Conservation (phyloP, 2,888 invertebrate species). For the Drosophila austrosaltans region DNA sequence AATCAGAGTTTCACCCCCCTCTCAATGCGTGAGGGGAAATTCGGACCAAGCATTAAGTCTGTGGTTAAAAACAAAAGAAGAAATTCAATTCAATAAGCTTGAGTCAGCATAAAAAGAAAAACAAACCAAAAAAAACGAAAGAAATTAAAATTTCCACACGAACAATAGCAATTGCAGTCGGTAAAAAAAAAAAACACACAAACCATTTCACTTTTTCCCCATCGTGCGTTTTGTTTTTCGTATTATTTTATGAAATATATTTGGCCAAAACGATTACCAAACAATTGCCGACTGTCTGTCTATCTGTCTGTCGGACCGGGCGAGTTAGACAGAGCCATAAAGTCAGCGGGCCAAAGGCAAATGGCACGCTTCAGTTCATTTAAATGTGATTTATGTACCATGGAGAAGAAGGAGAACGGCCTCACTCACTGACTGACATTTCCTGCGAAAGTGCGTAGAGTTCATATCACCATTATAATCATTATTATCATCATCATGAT, state of each 20-base stretch:
- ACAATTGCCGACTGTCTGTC: constrained; percentile 47
- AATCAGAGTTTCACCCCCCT: background rate
- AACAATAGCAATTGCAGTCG: constrained; percentile 52
- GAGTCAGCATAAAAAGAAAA: constrained; percentile 26
- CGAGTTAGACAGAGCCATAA: constrained; percentile 36
- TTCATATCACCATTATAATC: constrained; percentile 30
- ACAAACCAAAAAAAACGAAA: constrained; percentile 13
- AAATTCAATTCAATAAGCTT: constrained; percentile 59
- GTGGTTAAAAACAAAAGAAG: constrained; percentile 24
- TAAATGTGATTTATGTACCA: constrained; percentile 62
- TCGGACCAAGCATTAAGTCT: constrained; percentile 39
- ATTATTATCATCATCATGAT: constrained; percentile 18
- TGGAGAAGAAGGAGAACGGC: constrained; percentile 14
- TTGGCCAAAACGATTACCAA: constrained; percentile 66
- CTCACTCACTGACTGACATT: constrained; percentile 43
- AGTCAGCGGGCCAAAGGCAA: constrained; percentile 31
- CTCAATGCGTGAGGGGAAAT: constrained; percentile 12
- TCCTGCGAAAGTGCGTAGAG: constrained; percentile 52
- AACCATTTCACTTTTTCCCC: constrained; percentile 36
- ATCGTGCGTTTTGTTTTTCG: constrained; percentile 20
- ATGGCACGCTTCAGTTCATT: constrained; percentile 63
- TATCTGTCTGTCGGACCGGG: constrained; percentile 10
- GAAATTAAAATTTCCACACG: constrained; percentile 21
- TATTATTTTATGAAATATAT: constrained; percentile 53
- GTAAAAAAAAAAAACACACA: constrained; percentile 30